Evolutionary conservation across 2,888 invertebrate species (phyloP).

Genomic region (Furcula furcula): DNA sequence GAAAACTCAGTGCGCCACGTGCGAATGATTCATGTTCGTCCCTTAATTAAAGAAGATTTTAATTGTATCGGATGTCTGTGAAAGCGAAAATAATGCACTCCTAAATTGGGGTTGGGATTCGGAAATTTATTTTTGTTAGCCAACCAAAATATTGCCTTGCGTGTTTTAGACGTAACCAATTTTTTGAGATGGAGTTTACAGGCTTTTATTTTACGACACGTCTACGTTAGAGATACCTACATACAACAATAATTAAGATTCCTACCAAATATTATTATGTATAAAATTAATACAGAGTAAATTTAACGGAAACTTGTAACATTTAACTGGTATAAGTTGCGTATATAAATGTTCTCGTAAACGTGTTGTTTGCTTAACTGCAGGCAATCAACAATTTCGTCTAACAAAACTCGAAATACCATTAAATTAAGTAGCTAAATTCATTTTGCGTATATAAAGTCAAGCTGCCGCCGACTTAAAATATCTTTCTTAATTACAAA

Average conservation of each 20-base stretch:
- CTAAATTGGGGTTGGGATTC: constrained; percentile 76
- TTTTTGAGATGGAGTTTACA: constrained; percentile 39
- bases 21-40: constrained; percentile 80
- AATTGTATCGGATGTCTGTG: constrained; percentile 82
- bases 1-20: constrained; percentile 82
- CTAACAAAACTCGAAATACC: constrained; percentile 61
- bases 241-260: background rate
- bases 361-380: constrained; percentile 13
- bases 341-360: background rate
- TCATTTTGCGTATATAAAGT: constrained; percentile 76
- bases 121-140: constrained; percentile 72
- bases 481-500: constrained; percentile 82
- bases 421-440: constrained; percentile 75
- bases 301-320: too few species aligned
- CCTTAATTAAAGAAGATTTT: constrained; percentile 83
- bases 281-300: too few species aligned
- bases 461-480: constrained; percentile 80
- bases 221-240: too few species aligned
- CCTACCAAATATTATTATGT: background rate
- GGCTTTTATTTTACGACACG: constrained; percentile 5
- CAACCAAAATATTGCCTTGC: constrained; percentile 67
- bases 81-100: constrained; percentile 82
- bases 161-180: constrained; percentile 50
- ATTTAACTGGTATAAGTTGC: background rate
- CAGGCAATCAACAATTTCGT: constrained; percentile 34